Evolutionary conservation across 2,113 vertebrate species (phyloP), one percentile per base, ranked within the genome.

Genomic region (Scomber japonicus): DNA sequence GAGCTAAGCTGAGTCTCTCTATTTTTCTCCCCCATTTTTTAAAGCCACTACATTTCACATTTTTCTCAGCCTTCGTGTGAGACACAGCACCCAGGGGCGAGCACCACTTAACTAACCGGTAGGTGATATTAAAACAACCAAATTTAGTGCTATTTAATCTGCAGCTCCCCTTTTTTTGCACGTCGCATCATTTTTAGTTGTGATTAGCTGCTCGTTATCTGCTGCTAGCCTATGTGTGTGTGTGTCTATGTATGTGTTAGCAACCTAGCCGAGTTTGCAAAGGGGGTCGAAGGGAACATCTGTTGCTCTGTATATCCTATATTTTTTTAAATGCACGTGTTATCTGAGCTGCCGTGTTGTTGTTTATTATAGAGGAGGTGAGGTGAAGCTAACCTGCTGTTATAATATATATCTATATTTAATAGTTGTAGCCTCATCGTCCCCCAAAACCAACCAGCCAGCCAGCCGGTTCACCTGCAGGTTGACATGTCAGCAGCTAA

Each of bases 161-260:
- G 24, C 24, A 27, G 24, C 3, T 27, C 24, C 24, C 24, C 15
- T 24, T 0, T 21, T 0, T 60, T 51, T n/a, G 53, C 13, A 11
- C 54, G 31, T 45, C 4, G 64, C 76, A 72, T 72, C 67, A 44
- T 83, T 83, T 83, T 83, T 63, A 71, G 56, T 88, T 89, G 64
- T 57, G 85, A 88, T 85, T 91, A 91, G 90, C 89, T 59, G 71
- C 84, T 81, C 1, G 85, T 79, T 87, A 78, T 50, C 70, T 40
- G 12, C 50, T 30, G 86, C 72, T 90, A 86, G 82, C 79, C 68
- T 7, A 45, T 71, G 45, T 27, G 54, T 27, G 54, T 27, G 49
- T 71, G 35, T 27, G 54, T 27, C 12, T 67, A 31, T 69, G 45
- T 73, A 31, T 45, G 6, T 46, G 15, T 56, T 51, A 55, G 71